These are phyloP conservation scores for Nephila pilipes DNA, from an alignment of 1,140 invertebrate genomes.

Conservation along the genomic window DNA sequence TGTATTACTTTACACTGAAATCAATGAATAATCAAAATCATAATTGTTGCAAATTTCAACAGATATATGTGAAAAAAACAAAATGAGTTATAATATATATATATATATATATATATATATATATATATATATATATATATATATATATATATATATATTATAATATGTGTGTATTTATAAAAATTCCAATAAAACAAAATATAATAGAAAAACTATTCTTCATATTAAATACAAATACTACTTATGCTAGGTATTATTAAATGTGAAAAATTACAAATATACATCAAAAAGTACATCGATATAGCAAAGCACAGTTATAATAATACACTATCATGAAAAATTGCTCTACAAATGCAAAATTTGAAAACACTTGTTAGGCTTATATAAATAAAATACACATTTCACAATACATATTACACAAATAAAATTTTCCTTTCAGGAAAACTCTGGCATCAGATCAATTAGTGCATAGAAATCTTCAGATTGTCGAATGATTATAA, in stretches of 20 bases:
- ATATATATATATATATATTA: neutral
- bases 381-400: neutral
- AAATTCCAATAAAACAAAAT: too few relatives aligned
- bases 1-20: neutral
- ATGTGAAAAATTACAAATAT: constrained; percentile 18
- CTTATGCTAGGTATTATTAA: neutral
- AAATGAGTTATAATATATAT: too few relatives aligned
- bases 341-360: neutral
- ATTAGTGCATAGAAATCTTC: neutral
- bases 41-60: neutral
- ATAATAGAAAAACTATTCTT: neutral
- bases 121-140: neutral
- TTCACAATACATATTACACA: neutral
- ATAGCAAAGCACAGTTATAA: neutral
- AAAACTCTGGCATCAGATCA: neutral
- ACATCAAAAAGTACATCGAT: neutral
- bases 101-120: neutral
- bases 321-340: neutral
- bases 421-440: neutral
- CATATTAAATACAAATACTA: neutral
- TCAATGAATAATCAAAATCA: neutral
- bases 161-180: too few relatives aligned
- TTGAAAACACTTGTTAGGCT: neutral
- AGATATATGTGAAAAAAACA: too few relatives aligned
- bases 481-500: neutral